Percentiles rank a stretch among this genome's conserved stretches.
These are phyloP conservation scores for Cryptomyrus ogoouensis DNA, from an alignment of 2,113 vertebrate species.

Conservation along the genomic window DNA sequence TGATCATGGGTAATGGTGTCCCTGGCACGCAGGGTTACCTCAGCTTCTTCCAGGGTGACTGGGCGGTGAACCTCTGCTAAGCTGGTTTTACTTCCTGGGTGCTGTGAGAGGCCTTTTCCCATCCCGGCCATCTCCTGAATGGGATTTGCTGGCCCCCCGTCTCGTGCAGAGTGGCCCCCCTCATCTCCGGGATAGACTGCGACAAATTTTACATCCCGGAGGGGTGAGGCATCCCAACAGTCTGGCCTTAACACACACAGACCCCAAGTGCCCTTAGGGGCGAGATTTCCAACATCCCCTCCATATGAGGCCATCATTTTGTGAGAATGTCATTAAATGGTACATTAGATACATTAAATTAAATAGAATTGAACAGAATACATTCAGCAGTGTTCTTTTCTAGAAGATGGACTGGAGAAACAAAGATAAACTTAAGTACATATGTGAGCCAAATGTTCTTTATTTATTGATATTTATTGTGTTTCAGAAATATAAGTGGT, in stretches of 20 bases:
- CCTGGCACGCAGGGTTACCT: slow-evolving; percentile 48
- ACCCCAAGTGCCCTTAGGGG: not conserved
- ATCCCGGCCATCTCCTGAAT: slow-evolving; percentile 64
- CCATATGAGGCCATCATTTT: not conserved
- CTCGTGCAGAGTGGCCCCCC: slow-evolving; percentile 41
- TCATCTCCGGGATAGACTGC: not conserved
- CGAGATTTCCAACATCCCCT: not conserved
- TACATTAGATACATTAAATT: not conserved
- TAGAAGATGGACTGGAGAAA: not conserved
- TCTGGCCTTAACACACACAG: not conserved
- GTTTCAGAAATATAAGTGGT: slow-evolving; percentile 37
- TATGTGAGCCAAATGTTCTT: not conserved
- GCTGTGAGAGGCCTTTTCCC: slow-evolving; percentile 55
- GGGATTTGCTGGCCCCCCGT: slow-evolving; percentile 45
- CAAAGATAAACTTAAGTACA: not conserved
- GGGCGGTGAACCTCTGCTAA: slow-evolving; percentile 52
- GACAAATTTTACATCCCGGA: not conserved
- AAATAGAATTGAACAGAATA: not conserved
- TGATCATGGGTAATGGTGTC: slow-evolving; percentile 60
- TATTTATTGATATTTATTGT: slow-evolving; percentile 3
- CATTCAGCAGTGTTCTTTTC: not conserved
- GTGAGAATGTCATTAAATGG: not conserved
- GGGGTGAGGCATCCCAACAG: not conserved
- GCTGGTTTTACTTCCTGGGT: slow-evolving; percentile 59
- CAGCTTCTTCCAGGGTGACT: slow-evolving; percentile 52